phyloP scores from a whole-genome alignment of 2,113 vertebrate species.

The Pteropus alecto region DNA sequence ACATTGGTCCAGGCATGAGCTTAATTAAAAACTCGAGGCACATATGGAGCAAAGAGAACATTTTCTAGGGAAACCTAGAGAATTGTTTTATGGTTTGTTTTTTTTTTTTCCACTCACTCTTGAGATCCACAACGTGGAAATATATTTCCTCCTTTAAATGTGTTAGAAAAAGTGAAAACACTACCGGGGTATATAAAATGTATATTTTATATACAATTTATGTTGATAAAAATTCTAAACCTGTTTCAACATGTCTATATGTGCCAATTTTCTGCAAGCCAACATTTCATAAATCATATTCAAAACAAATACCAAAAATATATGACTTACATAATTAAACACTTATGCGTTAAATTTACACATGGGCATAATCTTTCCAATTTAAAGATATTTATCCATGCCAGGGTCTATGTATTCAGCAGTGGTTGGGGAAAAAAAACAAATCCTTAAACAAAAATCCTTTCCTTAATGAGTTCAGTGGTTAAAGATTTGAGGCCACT shows the following conservation, averaged over 20 bases:
- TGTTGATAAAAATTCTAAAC: conserved; percentile 66
- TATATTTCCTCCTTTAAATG: conserved; percentile 58
- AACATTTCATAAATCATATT: conserved; percentile 68
- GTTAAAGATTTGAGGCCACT: not conserved
- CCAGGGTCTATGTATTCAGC: not conserved
- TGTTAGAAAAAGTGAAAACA: conserved; percentile 52
- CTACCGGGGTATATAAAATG: conserved; percentile 30
- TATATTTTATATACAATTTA: conserved; percentile 61
- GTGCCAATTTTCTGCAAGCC: conserved; percentile 58
- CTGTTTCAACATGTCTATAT: conserved; percentile 47
- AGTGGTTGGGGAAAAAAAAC: not conserved
- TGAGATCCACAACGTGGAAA: conserved; percentile 41
- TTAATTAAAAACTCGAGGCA: conserved; percentile 71
- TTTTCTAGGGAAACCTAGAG: conserved; percentile 71
- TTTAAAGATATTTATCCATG: conserved; percentile 28
- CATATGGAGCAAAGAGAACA: conserved; percentile 59
- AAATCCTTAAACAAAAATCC: not conserved
- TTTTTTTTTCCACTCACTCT: not conserved
- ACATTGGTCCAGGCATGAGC: conserved; percentile 63
- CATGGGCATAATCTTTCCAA: conserved; percentile 33
- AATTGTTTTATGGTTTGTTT: conserved; percentile 51
- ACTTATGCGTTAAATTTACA: conserved; percentile 62
- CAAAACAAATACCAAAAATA: conserved; percentile 73
- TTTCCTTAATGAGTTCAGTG: conserved; percentile 5
- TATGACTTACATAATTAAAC: conserved; percentile 72